Conservation (phyloP, 1,140 invertebrate species). For the Marisa cornuarietis region DNA sequence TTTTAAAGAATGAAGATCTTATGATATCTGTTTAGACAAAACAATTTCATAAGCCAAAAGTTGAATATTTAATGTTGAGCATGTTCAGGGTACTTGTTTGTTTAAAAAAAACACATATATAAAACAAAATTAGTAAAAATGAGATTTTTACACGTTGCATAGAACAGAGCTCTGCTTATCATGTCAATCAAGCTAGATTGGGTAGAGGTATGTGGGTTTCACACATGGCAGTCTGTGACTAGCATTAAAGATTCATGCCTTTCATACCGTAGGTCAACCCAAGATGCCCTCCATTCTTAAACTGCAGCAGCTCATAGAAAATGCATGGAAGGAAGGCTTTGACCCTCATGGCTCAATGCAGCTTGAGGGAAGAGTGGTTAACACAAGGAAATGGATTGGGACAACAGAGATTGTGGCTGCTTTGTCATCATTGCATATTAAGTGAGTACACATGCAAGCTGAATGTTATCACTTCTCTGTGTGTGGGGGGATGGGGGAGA, state of each 20-base stretch:
- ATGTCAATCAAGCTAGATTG: background rate
- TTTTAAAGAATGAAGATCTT: too few species aligned
- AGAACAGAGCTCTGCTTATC: too few species aligned
- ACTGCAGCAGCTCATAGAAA: conserved; percentile 84
- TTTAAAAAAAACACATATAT: too few species aligned
- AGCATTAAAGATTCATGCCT: background rate
- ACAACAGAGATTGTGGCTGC: conserved; percentile 69
- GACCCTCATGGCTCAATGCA: conserved; percentile 86
- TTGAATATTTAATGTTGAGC: too few species aligned
- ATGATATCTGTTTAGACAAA: too few species aligned
- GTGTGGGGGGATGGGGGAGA: too few species aligned
- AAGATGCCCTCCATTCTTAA: conserved; percentile 83
- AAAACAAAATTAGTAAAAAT: too few species aligned
- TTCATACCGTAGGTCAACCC: conserved; percentile 38
- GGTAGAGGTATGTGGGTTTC: too few species aligned
- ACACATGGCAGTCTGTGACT: background rate
- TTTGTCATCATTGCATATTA: conserved; percentile 58
- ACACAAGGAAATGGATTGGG: conserved; percentile 92
- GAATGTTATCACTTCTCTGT: background rate
- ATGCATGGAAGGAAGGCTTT: conserved; percentile 88
- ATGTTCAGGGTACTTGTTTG: too few species aligned
- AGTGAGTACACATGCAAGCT: conserved; percentile 41
- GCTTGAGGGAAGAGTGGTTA: conserved; percentile 80
- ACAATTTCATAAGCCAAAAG: too few species aligned
- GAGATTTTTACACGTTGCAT: too few species aligned